phyloP scores from a whole-genome alignment of 2,113 vertebrate species.

The Catharus minimus region DNA sequence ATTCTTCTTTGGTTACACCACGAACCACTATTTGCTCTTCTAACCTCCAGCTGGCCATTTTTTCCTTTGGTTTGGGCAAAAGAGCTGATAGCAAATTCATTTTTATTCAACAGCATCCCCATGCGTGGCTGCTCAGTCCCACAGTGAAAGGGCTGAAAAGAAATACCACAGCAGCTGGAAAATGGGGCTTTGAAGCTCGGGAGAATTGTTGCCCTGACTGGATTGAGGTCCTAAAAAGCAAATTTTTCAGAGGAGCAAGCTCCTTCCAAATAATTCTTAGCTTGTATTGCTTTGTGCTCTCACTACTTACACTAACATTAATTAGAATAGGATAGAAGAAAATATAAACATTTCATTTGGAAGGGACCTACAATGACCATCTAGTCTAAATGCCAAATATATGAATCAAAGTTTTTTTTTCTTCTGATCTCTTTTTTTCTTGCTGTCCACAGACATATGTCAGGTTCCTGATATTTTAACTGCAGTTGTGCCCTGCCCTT shows the following conservation, averaged over 20 bases:
- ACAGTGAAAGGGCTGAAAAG: not conserved
- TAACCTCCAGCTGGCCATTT: not conserved
- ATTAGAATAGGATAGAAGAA: not conserved
- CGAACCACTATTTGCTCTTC: not conserved
- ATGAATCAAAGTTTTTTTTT: not conserved
- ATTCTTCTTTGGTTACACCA: not conserved
- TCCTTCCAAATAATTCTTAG: not conserved
- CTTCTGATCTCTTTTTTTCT: not conserved
- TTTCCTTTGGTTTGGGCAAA: not conserved
- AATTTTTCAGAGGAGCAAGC: not conserved
- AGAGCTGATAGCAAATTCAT: not conserved
- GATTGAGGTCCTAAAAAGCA: not conserved
- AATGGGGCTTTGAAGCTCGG: not conserved
- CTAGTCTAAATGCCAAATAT: not conserved
- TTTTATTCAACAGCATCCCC: not conserved
- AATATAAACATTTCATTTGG: not conserved
- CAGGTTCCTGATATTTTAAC: not conserved
- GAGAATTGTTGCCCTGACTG: not conserved
- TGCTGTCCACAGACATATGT: not conserved
- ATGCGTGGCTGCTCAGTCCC: rapidly evolving
- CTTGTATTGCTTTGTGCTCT: not conserved
- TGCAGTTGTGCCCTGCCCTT: not conserved
- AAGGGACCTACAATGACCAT: not conserved
- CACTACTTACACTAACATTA: not conserved
- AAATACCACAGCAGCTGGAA: not conserved